These are phyloP conservation scores for Syngnathus acus DNA, from an alignment of 2,797 vertebrate species.

Conservation along the genomic window DNA sequence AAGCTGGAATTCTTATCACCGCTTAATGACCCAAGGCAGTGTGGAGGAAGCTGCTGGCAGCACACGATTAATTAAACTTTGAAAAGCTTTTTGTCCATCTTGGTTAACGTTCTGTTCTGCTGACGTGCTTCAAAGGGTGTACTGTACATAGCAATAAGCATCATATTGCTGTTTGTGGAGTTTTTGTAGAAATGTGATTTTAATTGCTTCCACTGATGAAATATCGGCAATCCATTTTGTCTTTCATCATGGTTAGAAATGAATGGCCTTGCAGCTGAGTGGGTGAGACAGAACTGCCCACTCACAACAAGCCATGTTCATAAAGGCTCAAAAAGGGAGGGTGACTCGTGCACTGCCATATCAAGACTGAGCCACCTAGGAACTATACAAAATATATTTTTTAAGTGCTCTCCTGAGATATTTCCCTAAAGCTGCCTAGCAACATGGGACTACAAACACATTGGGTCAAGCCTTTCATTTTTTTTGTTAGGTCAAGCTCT, in stretches of 20 bases:
- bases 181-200: background rate
- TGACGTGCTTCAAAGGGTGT: background rate
- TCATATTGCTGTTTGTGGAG: no score
- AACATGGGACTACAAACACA: background rate
- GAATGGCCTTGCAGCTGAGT: background rate
- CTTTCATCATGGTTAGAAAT: background rate
- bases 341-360: background rate
- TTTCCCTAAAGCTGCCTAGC: background rate
- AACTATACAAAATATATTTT: background rate
- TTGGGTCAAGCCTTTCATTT: no score
- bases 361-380: background rate
- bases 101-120: background rate
- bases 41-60: slow-evolving; percentile 2
- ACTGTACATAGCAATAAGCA: background rate
- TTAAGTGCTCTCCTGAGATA: background rate
- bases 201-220: no score
- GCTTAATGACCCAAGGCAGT: background rate
- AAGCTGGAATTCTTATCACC: background rate
- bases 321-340: background rate
- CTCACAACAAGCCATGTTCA: background rate
- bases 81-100: background rate
- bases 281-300: background rate
- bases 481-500: no score
- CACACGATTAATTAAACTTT: background rate
- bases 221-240: no score